These are phyloP conservation scores for Ficedula albicollis DNA, from an alignment of 2,797 vertebrate genomes.

Conservation along the genomic window DNA sequence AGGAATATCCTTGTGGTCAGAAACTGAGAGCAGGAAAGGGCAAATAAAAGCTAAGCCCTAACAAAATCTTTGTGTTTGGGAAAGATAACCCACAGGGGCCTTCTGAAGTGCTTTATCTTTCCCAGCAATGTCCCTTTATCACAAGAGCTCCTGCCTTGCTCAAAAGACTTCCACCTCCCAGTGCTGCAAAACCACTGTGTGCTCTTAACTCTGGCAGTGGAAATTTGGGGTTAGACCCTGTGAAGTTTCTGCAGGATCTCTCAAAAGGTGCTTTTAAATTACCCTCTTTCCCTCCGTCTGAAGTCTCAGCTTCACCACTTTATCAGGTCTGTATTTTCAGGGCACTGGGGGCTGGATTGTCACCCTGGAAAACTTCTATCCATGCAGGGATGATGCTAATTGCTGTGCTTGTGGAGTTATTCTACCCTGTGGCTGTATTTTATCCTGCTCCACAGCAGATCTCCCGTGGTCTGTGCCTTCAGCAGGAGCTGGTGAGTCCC, in stretches of 20 bases:
- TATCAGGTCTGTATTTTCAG: background rate
- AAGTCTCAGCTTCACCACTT: background rate
- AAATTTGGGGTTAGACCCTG: background rate
- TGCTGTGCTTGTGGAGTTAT: background rate
- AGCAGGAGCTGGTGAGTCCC: background rate
- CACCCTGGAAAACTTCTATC: background rate
- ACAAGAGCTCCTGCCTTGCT: background rate
- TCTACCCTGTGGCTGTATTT: background rate
- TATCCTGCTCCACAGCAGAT: background rate
- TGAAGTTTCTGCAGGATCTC: background rate
- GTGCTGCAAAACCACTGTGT: slow-evolving; percentile 42
- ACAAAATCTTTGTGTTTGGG: background rate
- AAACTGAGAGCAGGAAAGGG: background rate
- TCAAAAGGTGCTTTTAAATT: slow-evolving; percentile 14
- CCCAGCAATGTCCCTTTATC: background rate
- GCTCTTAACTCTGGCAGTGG: background rate
- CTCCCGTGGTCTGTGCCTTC: background rate
- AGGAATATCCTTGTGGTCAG: background rate
- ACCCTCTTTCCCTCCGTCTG: background rate
- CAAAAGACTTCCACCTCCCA: background rate
- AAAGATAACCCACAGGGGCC: slow-evolving; percentile 33
- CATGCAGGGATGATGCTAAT: background rate
- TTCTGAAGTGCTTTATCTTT: background rate
- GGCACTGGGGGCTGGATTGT: background rate
- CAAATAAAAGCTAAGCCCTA: slow-evolving; percentile 42